phyloP scores from a whole-genome alignment of 2,888 invertebrate species.

The Lutraria lutraria region DNA sequence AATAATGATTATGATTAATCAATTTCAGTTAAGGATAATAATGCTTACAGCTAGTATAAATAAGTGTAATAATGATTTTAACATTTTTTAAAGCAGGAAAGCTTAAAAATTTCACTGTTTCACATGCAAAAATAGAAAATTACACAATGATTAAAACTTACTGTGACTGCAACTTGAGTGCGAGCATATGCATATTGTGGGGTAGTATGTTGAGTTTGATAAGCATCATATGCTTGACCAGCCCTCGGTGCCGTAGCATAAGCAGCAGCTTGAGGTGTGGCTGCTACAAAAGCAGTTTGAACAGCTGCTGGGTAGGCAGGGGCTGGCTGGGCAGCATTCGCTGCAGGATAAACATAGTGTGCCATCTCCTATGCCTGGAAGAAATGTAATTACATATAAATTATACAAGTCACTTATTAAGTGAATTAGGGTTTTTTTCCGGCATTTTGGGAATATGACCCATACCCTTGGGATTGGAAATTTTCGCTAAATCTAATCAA shows the following conservation, averaged over 20 bases:
- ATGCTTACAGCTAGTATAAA: too few species aligned
- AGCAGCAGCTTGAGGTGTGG: slow-evolving; percentile 94
- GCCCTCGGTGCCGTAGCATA: slow-evolving; percentile 93
- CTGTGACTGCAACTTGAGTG: slow-evolving; percentile 83
- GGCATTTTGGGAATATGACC: too few species aligned
- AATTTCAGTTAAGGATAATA: too few species aligned
- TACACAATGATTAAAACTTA: slow-evolving; percentile 60
- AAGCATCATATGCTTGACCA: slow-evolving; percentile 88
- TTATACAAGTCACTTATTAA: not conserved
- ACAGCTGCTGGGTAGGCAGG: slow-evolving; percentile 94
- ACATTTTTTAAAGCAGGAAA: too few species aligned
- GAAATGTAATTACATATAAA: not conserved
- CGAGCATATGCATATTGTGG: slow-evolving; percentile 85
- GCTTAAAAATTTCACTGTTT: too few species aligned
- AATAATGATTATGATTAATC: too few species aligned
- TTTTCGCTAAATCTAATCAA: too few species aligned
- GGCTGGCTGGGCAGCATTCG: slow-evolving; percentile 87
- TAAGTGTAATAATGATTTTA: too few species aligned
- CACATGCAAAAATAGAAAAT: not conserved
- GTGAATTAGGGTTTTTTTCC: too few species aligned
- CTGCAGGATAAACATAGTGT: slow-evolving; percentile 83
- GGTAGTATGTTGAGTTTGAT: slow-evolving; percentile 83
- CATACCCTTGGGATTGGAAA: too few species aligned
- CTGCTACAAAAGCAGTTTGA: slow-evolving; percentile 94
- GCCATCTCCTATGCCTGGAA: slow-evolving; percentile 75